Conservation (phyloP, 1,140 invertebrate species). For the Ladona fulva region DNA sequence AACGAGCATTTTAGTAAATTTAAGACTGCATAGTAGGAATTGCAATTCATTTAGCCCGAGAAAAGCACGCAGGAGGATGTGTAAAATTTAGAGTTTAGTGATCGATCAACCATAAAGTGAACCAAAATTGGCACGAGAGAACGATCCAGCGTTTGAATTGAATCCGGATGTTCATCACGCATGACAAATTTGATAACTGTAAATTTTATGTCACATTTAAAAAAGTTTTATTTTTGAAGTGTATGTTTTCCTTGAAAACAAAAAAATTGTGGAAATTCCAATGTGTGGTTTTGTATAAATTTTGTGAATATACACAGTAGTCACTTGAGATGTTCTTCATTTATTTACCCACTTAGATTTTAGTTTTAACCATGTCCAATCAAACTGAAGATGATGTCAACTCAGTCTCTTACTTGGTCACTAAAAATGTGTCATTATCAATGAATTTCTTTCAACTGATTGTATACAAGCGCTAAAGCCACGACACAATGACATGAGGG, state of each 20-base stretch:
- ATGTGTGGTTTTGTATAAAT: conserved; percentile 7
- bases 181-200: background rate
- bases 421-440: too few species aligned
- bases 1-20: background rate
- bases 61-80: background rate
- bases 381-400: too few species aligned
- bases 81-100: background rate
- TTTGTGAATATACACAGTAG: conserved; percentile 6
- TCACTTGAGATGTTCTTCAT: background rate
- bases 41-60: background rate
- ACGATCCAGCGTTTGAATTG: background rate
- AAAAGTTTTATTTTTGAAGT: conserved; percentile 8
- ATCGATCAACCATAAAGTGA: background rate
- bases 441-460: too few species aligned
- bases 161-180: background rate
- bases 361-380: too few species aligned
- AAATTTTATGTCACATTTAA: conserved; percentile 11
- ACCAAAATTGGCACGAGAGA: background rate
- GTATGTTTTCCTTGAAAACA: conserved; percentile 6
- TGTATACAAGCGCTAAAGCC: too few species aligned
- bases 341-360: too few species aligned
- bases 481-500: too few species aligned
- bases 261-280: conserved; percentile 2
- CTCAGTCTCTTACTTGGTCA: too few species aligned
- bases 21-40: conserved; percentile 3